These are phyloP conservation scores for Drosophila monieri DNA, from an alignment of 2,888 invertebrate genomes.

Conservation along the genomic window DNA sequence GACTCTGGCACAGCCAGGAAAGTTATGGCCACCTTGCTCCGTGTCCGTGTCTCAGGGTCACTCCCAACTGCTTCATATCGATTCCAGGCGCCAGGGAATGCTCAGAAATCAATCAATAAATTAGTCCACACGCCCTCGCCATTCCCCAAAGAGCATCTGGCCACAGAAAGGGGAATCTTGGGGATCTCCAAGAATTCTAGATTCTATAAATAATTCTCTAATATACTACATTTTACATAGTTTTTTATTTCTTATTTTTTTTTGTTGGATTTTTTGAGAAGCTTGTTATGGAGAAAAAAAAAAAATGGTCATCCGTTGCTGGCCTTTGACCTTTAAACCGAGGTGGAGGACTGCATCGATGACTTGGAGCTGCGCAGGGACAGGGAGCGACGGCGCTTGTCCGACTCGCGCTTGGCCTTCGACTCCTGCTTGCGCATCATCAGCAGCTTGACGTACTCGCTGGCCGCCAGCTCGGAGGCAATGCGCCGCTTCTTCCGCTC, in stretches of 20 bases:
- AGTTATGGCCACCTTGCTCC: slow-evolving; percentile 29
- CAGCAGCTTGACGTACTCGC: slow-evolving; percentile 95
- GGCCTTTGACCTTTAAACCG: background rate
- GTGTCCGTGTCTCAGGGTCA: slow-evolving; percentile 62
- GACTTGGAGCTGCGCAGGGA: slow-evolving; percentile 94
- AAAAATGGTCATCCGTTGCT: background rate
- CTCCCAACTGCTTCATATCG: slow-evolving; percentile 54
- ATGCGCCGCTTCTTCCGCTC: slow-evolving; percentile 93
- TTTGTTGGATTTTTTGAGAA: background rate
- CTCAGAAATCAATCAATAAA: slow-evolving; percentile 55
- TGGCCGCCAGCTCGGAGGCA: slow-evolving; percentile 92
- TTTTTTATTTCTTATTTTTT: background rate
- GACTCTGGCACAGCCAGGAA: slow-evolving; percentile 15
- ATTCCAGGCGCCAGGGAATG: slow-evolving; percentile 42
- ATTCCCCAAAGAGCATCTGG: no score
- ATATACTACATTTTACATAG: background rate
- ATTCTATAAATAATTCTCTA: background rate
- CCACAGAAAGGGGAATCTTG: no score
- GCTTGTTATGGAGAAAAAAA: background rate
- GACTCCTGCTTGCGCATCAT: slow-evolving; percentile 97
- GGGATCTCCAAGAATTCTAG: no score
- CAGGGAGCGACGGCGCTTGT: slow-evolving; percentile 92
- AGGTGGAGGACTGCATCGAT: slow-evolving; percentile 84
- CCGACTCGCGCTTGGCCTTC: slow-evolving; percentile 91
- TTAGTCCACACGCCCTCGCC: slow-evolving; percentile 27